These are phyloP conservation scores for Solenopsis fugax DNA, from an alignment of 1,140 invertebrate species.

Conservation along the genomic window DNA sequence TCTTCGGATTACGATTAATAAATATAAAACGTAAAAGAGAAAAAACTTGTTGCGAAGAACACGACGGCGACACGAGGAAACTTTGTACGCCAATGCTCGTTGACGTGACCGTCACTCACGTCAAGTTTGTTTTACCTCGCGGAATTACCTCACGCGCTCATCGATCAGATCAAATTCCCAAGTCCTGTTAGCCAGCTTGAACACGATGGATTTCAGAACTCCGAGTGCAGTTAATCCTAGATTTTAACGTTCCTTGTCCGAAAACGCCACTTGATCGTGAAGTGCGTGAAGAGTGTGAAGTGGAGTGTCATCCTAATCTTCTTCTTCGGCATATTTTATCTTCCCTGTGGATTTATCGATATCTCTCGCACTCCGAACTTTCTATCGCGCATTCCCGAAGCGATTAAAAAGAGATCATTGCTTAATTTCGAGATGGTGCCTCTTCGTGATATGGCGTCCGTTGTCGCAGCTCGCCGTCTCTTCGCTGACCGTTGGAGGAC, in stretches of 20 bases:
- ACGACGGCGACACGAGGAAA: neutral
- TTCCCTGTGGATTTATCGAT: neutral
- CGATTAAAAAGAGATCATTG: constrained; percentile 82
- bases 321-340: neutral
- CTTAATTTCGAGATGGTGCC: constrained; percentile 81
- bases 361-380: neutral
- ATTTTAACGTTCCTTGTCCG: neutral
- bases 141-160: constrained; percentile 19
- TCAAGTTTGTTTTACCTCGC: constrained; percentile 16
- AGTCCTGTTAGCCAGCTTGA: constrained; percentile 1
- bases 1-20: constrained; percentile 28
- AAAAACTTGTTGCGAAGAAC: neutral
- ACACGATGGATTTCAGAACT: neutral
- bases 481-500: constrained; percentile 12
- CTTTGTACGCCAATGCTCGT: constrained; percentile 16
- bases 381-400: constrained; percentile 26
- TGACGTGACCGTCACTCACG: constrained; percentile 3
- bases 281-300: neutral
- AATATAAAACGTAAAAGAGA: constrained; percentile 41
- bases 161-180: constrained; percentile 4
- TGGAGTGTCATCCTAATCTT: neutral
- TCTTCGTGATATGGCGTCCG: constrained; percentile 85
- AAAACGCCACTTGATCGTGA: neutral
- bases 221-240: neutral
- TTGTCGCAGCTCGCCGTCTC: constrained; percentile 71